Percentiles rank a stretch among this genome's conserved stretches.
Conservation (phyloP, 2,888 invertebrate species). For the Hirtodrosophila alboralis region DNA sequence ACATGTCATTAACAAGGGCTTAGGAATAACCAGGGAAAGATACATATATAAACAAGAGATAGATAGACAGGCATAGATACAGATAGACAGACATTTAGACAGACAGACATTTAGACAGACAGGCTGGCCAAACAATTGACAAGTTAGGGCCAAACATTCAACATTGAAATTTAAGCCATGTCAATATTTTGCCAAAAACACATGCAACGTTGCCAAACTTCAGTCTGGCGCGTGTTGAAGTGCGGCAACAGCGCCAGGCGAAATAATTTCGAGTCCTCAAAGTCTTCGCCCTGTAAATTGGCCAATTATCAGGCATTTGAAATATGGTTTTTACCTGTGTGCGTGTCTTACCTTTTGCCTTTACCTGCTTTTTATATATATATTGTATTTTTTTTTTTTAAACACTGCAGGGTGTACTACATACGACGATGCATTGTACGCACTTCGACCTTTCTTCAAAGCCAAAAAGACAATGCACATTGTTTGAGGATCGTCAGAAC, state of each 20-base stretch:
- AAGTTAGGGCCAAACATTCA: conserved; percentile 25
- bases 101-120: conserved; percentile 16
- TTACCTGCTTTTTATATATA: conserved; percentile 59
- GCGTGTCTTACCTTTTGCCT: no score
- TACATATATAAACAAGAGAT: conserved; percentile 26
- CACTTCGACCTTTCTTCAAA: conserved; percentile 76
- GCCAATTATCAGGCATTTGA: conserved; percentile 79
- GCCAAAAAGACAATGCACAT: conserved; percentile 64
- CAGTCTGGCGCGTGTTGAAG: conserved; percentile 17
- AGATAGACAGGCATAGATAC: background rate
- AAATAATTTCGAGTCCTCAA: conserved; percentile 13
- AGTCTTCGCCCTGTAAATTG: conserved; percentile 74
- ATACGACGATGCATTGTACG: conserved; percentile 52
- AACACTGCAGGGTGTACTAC: conserved; percentile 26
- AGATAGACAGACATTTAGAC: background rate
- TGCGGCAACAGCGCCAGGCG: conserved; percentile 35
- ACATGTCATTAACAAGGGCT: conserved; percentile 76
- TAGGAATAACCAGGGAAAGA: conserved; percentile 34
- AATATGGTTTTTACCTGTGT: conserved; percentile 73
- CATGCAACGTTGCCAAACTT: conserved; percentile 51
- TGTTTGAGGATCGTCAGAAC: conserved; percentile 40
- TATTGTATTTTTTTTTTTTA: conserved; percentile 10
- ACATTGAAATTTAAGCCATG: conserved; percentile 18
- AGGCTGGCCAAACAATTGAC: conserved; percentile 33
- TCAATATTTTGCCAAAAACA: conserved; percentile 32